Evolutionary conservation across 2,888 invertebrate species (phyloP).

Genomic region (Polyommatus iphigenia): DNA sequence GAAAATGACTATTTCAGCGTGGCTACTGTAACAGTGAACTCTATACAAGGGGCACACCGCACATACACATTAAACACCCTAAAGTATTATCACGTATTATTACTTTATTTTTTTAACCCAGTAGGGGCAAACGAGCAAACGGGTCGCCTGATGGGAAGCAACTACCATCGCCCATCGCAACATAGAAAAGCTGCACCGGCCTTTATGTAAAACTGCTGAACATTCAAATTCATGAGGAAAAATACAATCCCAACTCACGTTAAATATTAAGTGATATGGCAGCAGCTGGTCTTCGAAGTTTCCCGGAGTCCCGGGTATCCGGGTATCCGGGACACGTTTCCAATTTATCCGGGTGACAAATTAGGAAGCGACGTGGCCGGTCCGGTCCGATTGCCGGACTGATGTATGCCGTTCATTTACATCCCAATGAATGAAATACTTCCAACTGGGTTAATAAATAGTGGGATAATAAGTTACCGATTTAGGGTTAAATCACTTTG

Average conservation of each 20-base stretch:
- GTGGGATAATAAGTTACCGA: neutral
- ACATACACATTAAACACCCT: too few relatives aligned
- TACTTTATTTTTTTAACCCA: too few relatives aligned
- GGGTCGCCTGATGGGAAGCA: too few relatives aligned
- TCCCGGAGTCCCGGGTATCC: neutral
- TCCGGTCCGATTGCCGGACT: neutral
- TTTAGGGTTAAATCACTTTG: neutral
- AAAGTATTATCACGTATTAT: too few relatives aligned
- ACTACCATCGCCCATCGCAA: too few relatives aligned
- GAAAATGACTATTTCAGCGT: too few relatives aligned
- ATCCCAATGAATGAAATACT: slow-evolving; percentile 6
- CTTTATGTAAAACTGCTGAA: neutral
- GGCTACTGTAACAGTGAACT: too few relatives aligned
- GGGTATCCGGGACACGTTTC: neutral
- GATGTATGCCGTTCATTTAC: neutral
- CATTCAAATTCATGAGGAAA: neutral
- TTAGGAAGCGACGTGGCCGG: slow-evolving; percentile 16
- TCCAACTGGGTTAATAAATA: too few relatives aligned
- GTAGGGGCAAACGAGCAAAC: too few relatives aligned
- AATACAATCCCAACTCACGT: neutral
- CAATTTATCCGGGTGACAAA: slow-evolving; percentile 13
- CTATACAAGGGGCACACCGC: too few relatives aligned
- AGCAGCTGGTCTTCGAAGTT: neutral
- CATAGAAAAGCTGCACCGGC: neutral
- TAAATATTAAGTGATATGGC: neutral